Evolutionary conservation across 1,140 invertebrate genomes (phyloP), one percentile per base, ranked within the genome.

Genomic region (Berghia stephanieae): DNA sequence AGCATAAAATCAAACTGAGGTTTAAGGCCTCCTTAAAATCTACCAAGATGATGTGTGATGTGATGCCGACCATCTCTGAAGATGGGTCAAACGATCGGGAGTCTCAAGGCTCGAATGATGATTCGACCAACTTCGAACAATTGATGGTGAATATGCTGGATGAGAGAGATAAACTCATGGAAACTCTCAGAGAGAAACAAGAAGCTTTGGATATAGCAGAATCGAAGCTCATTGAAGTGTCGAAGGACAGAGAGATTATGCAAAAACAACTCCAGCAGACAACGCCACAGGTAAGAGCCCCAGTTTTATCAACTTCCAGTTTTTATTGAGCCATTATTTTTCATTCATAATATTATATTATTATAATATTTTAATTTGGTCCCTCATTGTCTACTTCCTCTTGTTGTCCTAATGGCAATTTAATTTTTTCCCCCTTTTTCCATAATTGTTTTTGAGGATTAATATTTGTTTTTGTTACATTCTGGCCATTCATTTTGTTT

Each of bases 61-160:
- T 99, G 90, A 99, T 99, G 97, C 98, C 98, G 85, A 99, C 98
- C 85, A 99, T 99, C 90, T 96, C 96, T 85, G 98, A 99, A 93
- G 97, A 99, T 92, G 96, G 90, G 74, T 87, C 87, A 18, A 87
- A 85, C 36, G 88, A 89, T 79, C 79, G 87, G n/a, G 89, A 90
- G 81, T 89, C 89, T n/a, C 87, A 86, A 77, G 86, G 87, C 67
- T 87, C 87, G 24, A 95, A 94, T 55, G 96, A 99, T 90, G 97
- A 98, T 91, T 95, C 96, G 60, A 75, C n/a, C n/a, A 99, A 99
- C 90, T 98, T 99, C 90, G 98, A 99, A 90, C 96, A 99, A 90
- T 93, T 99, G 82, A 99, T 99, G 98, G 96, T 99, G 38, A 98
- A 97, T 82, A 99, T 99, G 96, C 92, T 99, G 80, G 98, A 99